phyloP scores from a whole-genome alignment of 2,888 invertebrate genomes.

The Galeruca laticollis region DNA sequence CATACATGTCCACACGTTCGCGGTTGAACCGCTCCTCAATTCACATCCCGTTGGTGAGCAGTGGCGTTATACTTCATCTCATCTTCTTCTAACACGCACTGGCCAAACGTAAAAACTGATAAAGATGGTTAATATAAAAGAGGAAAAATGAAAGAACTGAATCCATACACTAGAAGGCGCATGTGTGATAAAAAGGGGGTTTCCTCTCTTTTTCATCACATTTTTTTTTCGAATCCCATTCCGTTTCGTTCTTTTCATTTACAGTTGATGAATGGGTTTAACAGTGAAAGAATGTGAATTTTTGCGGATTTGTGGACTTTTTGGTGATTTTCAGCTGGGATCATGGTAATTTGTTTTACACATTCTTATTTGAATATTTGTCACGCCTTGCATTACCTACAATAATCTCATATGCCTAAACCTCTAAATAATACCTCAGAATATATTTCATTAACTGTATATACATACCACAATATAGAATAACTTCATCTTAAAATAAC shows the following conservation, averaged over 20 bases:
- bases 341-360: background rate
- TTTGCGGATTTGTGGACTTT: constrained; percentile 27
- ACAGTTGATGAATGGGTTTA: constrained; percentile 53
- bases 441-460: too few species aligned
- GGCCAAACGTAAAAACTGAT: constrained; percentile 42
- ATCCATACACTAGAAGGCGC: constrained; percentile 53
- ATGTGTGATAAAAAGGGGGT: constrained; percentile 54
- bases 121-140: constrained; percentile 52
- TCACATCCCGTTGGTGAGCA: constrained; percentile 16
- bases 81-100: constrained; percentile 34
- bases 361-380: background rate
- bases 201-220: constrained; percentile 42
- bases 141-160: constrained; percentile 58
- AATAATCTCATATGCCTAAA: too few species aligned
- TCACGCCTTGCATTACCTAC: too few species aligned
- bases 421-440: too few species aligned
- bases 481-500: too few species aligned
- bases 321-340: background rate
- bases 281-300: constrained; percentile 23
- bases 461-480: too few species aligned
- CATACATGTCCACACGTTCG: constrained; percentile 13
- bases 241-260: constrained; percentile 48
- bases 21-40: constrained; percentile 21
- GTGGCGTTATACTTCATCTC: constrained; percentile 22
- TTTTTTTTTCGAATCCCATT: constrained; percentile 46